Evolutionary conservation across 1,140 invertebrate genomes (phyloP).

Genomic region (Ips typographus): DNA sequence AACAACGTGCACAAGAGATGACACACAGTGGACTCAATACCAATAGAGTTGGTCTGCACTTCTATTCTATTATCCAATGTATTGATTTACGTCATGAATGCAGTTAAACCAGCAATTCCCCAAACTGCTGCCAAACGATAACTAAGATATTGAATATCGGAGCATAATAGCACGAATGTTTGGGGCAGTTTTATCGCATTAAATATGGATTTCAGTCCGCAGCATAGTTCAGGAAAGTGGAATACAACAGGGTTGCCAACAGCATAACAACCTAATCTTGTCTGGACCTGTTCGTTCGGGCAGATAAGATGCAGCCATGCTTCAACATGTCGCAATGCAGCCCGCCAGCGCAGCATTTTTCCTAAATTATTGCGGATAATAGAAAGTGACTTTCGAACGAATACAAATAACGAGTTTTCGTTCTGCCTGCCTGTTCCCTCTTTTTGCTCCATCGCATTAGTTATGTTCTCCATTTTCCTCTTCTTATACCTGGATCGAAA

Average conservation of each 20-base stretch:
- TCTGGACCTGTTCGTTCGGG: conserved; percentile 25
- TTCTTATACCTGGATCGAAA: not conserved
- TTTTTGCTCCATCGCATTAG: not conserved
- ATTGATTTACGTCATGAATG: too few relatives aligned
- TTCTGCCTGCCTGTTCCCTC: conserved; percentile 1
- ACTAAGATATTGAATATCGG: too few relatives aligned
- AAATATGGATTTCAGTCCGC: too few relatives aligned
- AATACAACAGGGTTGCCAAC: conserved; percentile 28
- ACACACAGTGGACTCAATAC: not conserved
- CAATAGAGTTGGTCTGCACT: too few relatives aligned
- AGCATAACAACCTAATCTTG: conserved; percentile 38
- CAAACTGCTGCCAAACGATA: too few relatives aligned
- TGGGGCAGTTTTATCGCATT: too few relatives aligned
- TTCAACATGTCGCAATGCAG: conserved; percentile 45
- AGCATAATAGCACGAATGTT: too few relatives aligned
- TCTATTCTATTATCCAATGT: too few relatives aligned
- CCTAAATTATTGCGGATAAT: conserved; percentile 29
- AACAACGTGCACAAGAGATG: conserved; percentile 6
- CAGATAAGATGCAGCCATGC: conserved; percentile 43
- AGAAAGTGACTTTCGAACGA: conserved; percentile 20
- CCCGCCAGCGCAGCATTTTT: conserved; percentile 39
- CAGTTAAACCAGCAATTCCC: too few relatives aligned
- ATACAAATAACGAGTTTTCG: conserved; percentile 20
- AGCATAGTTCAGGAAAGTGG: too few relatives aligned
- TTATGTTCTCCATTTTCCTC: conserved; percentile 2